Evolutionary conservation across 1,140 invertebrate species (phyloP).

Genomic region (Artemia franciscana): DNA sequence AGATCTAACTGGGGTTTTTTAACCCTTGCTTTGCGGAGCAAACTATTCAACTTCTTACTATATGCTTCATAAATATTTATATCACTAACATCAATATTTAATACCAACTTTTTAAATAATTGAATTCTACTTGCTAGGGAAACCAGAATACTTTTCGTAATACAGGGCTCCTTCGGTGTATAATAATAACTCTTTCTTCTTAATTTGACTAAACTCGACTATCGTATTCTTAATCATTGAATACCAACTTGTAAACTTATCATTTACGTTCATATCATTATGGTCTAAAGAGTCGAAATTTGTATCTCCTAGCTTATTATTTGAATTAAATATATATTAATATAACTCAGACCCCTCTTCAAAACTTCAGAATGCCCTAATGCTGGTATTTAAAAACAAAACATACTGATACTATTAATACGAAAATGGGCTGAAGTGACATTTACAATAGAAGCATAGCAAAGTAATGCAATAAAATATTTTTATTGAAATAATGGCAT

Average conservation of each 20-base stretch:
- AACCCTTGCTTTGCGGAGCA: neutral
- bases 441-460: too few relatives aligned
- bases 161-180: neutral
- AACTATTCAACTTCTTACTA: neutral
- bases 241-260: neutral
- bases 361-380: too few relatives aligned
- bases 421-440: too few relatives aligned
- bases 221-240: neutral
- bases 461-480: too few relatives aligned
- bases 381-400: too few relatives aligned
- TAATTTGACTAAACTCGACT: neutral
- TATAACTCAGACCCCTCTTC: too few relatives aligned
- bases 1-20: neutral
- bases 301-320: too few relatives aligned
- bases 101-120: neutral
- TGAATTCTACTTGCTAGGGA: neutral
- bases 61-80: neutral
- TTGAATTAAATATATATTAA: too few relatives aligned
- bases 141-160: neutral
- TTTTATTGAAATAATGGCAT: too few relatives aligned
- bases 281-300: too few relatives aligned
- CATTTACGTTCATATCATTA: neutral
- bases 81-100: neutral
- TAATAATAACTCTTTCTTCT: neutral
- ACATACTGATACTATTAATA: too few relatives aligned